phyloP scores from a whole-genome alignment of 2,113 vertebrate species.

The Romanogobio albipinnatus region DNA sequence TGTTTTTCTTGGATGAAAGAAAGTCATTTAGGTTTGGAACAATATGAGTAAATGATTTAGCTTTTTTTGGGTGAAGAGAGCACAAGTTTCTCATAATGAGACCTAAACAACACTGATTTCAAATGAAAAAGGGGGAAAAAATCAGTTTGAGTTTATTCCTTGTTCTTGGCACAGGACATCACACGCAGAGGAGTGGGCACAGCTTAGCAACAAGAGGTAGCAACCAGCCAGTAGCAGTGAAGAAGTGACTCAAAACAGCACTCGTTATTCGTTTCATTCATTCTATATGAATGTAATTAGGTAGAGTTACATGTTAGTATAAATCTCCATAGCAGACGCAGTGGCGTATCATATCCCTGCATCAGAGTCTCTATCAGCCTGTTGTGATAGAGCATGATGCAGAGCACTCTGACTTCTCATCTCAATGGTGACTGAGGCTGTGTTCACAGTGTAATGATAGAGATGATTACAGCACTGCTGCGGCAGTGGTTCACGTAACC shows the following conservation, averaged over 20 bases:
- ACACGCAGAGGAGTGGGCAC: constrained; percentile 60
- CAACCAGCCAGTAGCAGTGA: constrained; percentile 65
- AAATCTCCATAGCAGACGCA: background rate
- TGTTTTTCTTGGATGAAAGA: background rate
- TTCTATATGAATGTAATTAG: constrained; percentile 13
- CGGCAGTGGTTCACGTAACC: constrained; percentile 52
- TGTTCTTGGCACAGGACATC: constrained; percentile 46
- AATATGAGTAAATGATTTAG: background rate
- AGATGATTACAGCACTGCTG: constrained; percentile 47
- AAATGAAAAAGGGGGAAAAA: background rate
- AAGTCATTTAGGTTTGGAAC: background rate
- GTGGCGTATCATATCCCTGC: background rate
- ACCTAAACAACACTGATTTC: background rate
- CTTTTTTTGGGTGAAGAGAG: background rate
- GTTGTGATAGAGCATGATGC: constrained; percentile 43
- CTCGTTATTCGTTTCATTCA: constrained; percentile 28
- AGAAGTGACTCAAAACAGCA: constrained; percentile 55
- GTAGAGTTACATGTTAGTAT: background rate
- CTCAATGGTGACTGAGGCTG: constrained; percentile 41
- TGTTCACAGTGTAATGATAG: constrained; percentile 41
- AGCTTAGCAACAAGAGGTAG: constrained; percentile 71
- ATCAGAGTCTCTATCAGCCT: constrained; percentile 32
- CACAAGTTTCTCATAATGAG: background rate
- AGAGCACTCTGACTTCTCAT: constrained; percentile 38
- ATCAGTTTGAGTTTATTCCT: constrained; percentile 43